Evolutionary conservation across 2,113 vertebrate species (phyloP), one percentile per base, ranked within the genome.

Genomic region (Philantomba maxwellii): DNA sequence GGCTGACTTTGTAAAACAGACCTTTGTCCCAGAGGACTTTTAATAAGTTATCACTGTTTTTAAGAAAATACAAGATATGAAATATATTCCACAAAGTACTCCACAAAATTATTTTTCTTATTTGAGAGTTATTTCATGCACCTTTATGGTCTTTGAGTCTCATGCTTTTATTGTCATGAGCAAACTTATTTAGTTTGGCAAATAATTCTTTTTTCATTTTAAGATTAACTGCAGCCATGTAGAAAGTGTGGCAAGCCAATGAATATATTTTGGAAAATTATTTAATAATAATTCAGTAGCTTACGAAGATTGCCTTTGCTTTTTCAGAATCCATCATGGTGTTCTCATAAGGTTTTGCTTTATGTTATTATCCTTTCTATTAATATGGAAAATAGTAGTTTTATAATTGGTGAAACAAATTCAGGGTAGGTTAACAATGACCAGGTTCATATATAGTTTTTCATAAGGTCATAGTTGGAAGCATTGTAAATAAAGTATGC

Each of bases 351-450:
- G 23, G 26, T 60, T 97, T 33, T 95, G 87, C 47, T 92, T 47
- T 51, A 77, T 97, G 13, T n/a, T n/a, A 47, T 84, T 75, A 77
- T 49, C 17, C 81, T 92, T 82, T 98, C 91, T 30, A 16, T 19
- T 96, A 80, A 73, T 39, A 33, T n/a, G 25, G 33, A 97, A 97
- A 96, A 36, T 45, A 95, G 23, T 47, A 95, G 53, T 80, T 94
- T 87, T 86, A 84, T 60, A 90, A 85, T 39, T 89, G 82, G 30
- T 62, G 82, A 94, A 95, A 95, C n/a, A 93, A 97, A 55, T 81
- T 7, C 66, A 28, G 43, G 45, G 5, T 82, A 89, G 86, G 70
- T 73, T 95, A 96, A 87, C 90, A 97, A 89, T 80, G 45, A 28
- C 45, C 62, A 6, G 0, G 90, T 97, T 95, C 77, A 81, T 16